Base-by-base conservation (phyloP, 2,113 vertebrate genomes). In the Solea senegalensis region DNA sequence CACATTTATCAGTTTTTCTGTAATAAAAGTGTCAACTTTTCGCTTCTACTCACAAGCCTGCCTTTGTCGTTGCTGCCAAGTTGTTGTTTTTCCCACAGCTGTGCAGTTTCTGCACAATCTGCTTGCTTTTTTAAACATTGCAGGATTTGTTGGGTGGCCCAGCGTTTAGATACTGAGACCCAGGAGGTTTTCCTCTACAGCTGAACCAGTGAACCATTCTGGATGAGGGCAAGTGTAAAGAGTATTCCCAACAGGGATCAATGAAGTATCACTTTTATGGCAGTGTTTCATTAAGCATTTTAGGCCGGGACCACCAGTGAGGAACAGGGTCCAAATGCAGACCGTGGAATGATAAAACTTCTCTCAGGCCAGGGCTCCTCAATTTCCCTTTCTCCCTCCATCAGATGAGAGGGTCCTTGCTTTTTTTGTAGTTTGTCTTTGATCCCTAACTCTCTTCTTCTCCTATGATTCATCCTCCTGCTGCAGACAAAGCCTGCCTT, bases 401-500 rank as follows among this genome's bases (percentile, higher is more conserved):
- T 68, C 76, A 80, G 77, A 84, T 74, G 73, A 74, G 89, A 84
- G 85, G 86, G 81, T 81, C 81, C 78, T 76, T 76, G 63, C 77
- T 79, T 86, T 81, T 82, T 76, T 81, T 78, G 71, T 56, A 12
- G 68, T 50, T 74, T 7, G 69, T 87, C 83, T 91, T 92, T 91
- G 88, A 90, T 92, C 90, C 82, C 34, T 45, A 54, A 82, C 71
- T 69, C 76, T 69, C 86, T 84, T 78, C 78, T 89, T 76, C 64
- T 69, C 63, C 70, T 62, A 58, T 61, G 72, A 85, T 92, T 92
- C 90, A 91, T 88, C 87, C 70, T 77, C 74, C 70, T 52, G 72
- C 66, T 45, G 2, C 72, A 46, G 66, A 92, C 91, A 92, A 93
- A 92, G 88, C 69, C 85, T 27, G 27, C 64, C 70, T 69, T 79